Evolutionary conservation across 2,113 vertebrate species (phyloP).

Genomic region (Cinclus mexicanus): DNA sequence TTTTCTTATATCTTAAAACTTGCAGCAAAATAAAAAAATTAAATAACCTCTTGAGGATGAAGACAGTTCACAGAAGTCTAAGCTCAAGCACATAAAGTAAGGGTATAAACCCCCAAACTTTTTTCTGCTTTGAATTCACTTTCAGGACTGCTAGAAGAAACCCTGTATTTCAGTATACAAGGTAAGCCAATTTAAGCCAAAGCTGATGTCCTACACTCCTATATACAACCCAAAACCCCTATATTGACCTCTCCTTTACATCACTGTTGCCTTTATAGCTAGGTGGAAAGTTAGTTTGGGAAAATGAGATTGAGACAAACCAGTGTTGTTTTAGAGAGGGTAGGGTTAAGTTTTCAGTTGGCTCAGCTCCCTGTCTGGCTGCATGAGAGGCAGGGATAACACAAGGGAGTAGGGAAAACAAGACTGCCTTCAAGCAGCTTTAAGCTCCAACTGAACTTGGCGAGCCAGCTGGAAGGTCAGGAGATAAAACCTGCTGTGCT

Average conservation of each 20-base stretch:
- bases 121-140: background rate
- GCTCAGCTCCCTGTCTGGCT: conserved; percentile 21
- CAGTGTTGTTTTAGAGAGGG: background rate
- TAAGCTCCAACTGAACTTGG: background rate
- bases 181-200: background rate
- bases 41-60: background rate
- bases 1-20: background rate
- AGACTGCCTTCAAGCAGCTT: conserved; percentile 16
- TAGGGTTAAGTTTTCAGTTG: conserved; percentile 45
- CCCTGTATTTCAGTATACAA: background rate
- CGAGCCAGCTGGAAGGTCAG: background rate
- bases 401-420: conserved; percentile 8
- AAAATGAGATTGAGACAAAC: background rate
- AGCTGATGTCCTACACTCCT: background rate
- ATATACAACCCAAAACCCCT: background rate
- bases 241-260: background rate
- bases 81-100: background rate
- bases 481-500: conserved; percentile 22
- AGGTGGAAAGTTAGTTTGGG: background rate
- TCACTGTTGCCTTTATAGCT: background rate
- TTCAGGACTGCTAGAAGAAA: background rate
- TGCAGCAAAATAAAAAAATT: background rate
- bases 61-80: background rate
- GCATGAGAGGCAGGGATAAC: conserved; percentile 3
- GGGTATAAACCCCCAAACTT: background rate